Base-by-base conservation (phyloP, 2,888 invertebrate species). In the Aleiodes leptofemur region DNA sequence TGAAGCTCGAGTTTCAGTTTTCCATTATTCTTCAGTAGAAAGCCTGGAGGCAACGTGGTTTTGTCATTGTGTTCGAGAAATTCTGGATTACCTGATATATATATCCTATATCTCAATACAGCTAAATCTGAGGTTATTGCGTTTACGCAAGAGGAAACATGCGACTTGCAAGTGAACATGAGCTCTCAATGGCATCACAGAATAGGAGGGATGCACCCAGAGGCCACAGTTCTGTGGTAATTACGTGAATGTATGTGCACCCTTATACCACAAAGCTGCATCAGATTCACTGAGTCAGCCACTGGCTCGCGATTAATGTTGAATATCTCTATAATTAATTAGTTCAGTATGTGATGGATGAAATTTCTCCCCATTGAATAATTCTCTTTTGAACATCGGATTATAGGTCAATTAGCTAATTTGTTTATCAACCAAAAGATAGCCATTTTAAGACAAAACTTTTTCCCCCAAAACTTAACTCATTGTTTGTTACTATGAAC, bases 261-360 rank as follows among this genome's bases (percentile, higher is more conserved):
- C 69, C 72, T 69, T 69, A 76, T 74, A 66, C 77, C 76, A 72
- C 73, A 56, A 74, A 71, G 75, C 66, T 72, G 69, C 64, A 77
- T 78, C 69, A 74, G 74, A 75, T 76, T 74, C 76, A 76, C 75
- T 53, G 68, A 78, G 61, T 34, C 64, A 70, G 75, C 77, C 78
- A 77, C 76, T 53, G 76, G 75, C 69, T 71, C 69, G 70, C 80
- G 78, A 82, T 81, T 80, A 79, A 81, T 79, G 81, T 83, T 83
- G 84, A 86, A 84, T 86, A 84, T 85, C 85, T 83, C 82, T 82
- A 85, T 85, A 85, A 86, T 86, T 86, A 86, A 86, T 84, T 82
- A 81, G 79, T 77, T 73, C 73, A 76, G 70, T 72, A 55, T 66
- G n/a, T 68, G 68, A 74, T 53, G 71, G 23, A 66, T 71, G 51